Percentiles rank a stretch among this genome's conserved stretches.
These are phyloP conservation scores for Tiliacea aurago DNA, from an alignment of 2,888 invertebrate genomes.

Conservation along the genomic window DNA sequence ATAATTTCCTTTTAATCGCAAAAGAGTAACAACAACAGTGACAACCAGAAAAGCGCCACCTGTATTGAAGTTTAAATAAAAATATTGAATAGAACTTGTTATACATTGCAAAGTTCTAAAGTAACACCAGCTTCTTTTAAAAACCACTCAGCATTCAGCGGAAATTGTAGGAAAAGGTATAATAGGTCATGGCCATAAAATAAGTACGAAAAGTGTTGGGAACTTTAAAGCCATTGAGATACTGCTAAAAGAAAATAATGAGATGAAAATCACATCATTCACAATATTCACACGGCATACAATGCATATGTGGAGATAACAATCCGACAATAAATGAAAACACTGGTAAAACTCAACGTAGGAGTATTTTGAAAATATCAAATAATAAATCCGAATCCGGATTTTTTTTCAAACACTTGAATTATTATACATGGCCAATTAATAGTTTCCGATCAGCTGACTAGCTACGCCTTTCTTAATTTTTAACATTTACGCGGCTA, in stretches of 20 bases:
- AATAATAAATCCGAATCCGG: background rate
- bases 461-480: too few relatives aligned
- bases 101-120: background rate
- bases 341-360: background rate
- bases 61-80: constrained; percentile 5
- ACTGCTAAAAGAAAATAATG: background rate
- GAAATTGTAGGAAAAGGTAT: constrained; percentile 27
- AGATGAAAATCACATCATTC: background rate
- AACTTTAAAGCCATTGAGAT: background rate
- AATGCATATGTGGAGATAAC: background rate
- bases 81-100: constrained; percentile 3
- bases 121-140: background rate
- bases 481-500: too few relatives aligned
- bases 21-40: background rate
- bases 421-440: background rate
- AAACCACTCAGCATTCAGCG: constrained; percentile 6
- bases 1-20: background rate
- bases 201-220: background rate
- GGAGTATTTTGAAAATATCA: background rate
- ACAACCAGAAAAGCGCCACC: background rate
- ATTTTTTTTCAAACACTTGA: background rate
- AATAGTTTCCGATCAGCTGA: background rate
- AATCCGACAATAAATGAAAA: background rate
- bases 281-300: background rate
- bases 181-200: background rate